Evolutionary conservation across 2,888 invertebrate genomes (phyloP).

Genomic region (Drosophila suboccidentalis): DNA sequence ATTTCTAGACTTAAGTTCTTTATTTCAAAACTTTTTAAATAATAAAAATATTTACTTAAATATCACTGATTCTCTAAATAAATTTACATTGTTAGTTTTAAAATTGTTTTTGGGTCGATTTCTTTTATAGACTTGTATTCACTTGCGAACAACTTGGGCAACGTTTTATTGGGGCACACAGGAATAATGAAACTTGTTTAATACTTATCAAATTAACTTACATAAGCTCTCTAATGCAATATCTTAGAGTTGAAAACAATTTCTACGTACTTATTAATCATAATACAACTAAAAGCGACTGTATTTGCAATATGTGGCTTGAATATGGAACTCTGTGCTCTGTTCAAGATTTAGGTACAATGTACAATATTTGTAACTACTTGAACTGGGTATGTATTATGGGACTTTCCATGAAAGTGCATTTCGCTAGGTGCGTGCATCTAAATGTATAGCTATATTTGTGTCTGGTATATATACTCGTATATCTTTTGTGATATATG

Average conservation of each 20-base stretch:
- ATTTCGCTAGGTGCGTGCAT: constrained; percentile 67
- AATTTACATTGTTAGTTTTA: constrained; percentile 46
- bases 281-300: constrained; percentile 45
- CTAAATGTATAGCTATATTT: constrained; percentile 48
- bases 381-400: constrained; percentile 35
- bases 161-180: constrained; percentile 38
- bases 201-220: constrained; percentile 43
- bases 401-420: constrained; percentile 54
- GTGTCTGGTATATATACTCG: constrained; percentile 31
- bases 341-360: constrained; percentile 27
- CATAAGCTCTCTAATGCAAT: constrained; percentile 34
- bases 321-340: constrained; percentile 58
- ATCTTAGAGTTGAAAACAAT: constrained; percentile 30
- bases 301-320: constrained; percentile 32
- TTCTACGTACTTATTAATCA: constrained; percentile 28
- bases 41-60: constrained; percentile 71
- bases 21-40: constrained; percentile 59
- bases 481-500: constrained; percentile 42
- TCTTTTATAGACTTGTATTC: constrained; percentile 17
- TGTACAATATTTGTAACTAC: constrained; percentile 20
- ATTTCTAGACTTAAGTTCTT: constrained; percentile 49
- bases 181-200: constrained; percentile 34
- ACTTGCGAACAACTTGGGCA: constrained; percentile 13
- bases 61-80: constrained; percentile 73
- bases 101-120: constrained; percentile 30